Conservation (phyloP, 2,797 vertebrate genomes). For the Sebastolobus altivelis region DNA sequence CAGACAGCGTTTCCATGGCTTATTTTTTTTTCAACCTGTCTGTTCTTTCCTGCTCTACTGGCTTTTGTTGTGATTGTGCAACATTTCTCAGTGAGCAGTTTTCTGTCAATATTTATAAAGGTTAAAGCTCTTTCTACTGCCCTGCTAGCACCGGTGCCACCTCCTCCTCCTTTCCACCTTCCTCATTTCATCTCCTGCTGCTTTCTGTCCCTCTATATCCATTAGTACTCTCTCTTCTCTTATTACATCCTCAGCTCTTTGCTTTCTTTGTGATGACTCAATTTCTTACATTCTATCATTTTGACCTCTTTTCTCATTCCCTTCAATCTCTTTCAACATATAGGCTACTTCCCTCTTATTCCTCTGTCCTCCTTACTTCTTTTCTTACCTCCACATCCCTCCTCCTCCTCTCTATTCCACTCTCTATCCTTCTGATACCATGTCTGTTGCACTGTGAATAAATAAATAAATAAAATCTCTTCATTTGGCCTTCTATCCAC, state of each 20-base stretch:
- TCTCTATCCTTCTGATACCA: neutral
- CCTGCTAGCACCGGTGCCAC: slow-evolving; percentile 33
- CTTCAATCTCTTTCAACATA: slow-evolving; percentile 1
- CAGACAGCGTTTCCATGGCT: slow-evolving; percentile 26
- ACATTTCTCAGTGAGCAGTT: slow-evolving; percentile 68
- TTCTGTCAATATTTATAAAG: slow-evolving; percentile 78
- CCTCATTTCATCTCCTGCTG: slow-evolving; percentile 52
- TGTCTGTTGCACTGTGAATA: slow-evolving; percentile 17
- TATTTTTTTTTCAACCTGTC: neutral
- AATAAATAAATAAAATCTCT: neutral
- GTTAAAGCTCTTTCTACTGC: slow-evolving; percentile 70
- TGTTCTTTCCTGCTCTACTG: slow-evolving; percentile 53
- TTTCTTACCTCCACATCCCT: neutral
- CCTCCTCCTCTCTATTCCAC: neutral
- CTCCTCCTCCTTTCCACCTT: slow-evolving; percentile 42
- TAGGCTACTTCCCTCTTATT: neutral
- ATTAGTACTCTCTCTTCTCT: slow-evolving; percentile 21
- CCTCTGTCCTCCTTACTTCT: neutral
- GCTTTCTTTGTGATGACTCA: neutral
- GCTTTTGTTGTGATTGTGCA: slow-evolving; percentile 66
- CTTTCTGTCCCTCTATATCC: slow-evolving; percentile 24
- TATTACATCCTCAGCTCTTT: slow-evolving; percentile 19
- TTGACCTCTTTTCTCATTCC: neutral
- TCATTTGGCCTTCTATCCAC: neutral
- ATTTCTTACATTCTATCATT: slow-evolving; percentile 1